phyloP scores from a whole-genome alignment of 2,113 vertebrate species.

The Paraplagusia blochii region DNA sequence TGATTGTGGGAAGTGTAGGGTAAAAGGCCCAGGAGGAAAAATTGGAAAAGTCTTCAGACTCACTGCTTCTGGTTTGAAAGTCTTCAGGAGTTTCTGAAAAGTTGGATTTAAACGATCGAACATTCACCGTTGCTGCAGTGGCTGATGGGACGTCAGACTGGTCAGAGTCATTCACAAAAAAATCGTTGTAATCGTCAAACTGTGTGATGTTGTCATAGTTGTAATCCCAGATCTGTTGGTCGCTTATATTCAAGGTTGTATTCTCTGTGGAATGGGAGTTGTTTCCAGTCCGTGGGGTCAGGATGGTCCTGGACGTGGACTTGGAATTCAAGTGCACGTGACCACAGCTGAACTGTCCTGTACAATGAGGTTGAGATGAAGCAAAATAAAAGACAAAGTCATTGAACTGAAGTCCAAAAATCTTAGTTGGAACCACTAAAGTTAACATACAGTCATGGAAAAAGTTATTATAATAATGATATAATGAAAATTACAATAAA shows the following conservation, averaged over 20 bases:
- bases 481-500: no score
- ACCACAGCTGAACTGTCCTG: constrained; percentile 71
- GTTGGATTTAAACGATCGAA: not conserved
- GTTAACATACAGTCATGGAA: no score
- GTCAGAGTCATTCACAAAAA: not conserved
- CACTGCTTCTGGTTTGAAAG: not conserved
- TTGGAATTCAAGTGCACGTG: constrained; percentile 11
- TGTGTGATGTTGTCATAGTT: not conserved
- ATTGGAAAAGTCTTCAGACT: not conserved
- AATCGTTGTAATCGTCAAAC: constrained; percentile 7
- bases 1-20: constrained; percentile 43
- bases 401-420: no score
- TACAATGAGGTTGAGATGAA: not conserved
- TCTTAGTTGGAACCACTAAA: no score
- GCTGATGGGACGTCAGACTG: not conserved
- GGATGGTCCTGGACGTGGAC: not conserved
- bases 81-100: constrained; percentile 13
- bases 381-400: not conserved
- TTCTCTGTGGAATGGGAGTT: fast-evolving
- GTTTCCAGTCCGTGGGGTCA: not conserved
- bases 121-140: not conserved
- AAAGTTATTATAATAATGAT: no score
- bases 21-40: constrained; percentile 31
- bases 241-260: not conserved
- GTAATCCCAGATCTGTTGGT: not conserved